Conservation (phyloP, 2,888 invertebrate species). For the Acholoe squamosa region DNA sequence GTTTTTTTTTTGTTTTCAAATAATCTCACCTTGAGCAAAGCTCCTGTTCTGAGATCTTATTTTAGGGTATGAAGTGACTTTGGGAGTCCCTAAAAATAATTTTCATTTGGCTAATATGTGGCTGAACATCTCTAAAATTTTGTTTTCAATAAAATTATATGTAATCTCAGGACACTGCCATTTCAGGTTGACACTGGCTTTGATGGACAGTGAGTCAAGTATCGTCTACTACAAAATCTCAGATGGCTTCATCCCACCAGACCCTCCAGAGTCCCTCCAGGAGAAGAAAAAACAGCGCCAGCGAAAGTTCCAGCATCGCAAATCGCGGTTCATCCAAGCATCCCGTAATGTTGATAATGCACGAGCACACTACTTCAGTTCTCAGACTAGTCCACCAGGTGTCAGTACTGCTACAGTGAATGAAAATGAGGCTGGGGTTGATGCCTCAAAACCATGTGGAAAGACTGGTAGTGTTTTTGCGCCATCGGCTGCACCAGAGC, state of each 20-base stretch:
- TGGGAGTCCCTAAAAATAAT: no score
- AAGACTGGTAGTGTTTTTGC: background rate
- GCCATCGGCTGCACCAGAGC: background rate
- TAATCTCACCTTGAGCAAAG: no score
- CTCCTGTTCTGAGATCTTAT: no score
- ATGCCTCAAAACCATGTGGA: background rate
- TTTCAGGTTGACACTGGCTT: slow-evolving; percentile 25
- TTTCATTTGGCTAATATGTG: no score
- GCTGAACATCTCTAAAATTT: no score
- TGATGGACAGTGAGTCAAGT: slow-evolving; percentile 46
- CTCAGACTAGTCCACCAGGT: background rate
- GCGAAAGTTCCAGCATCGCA: slow-evolving; percentile 36
- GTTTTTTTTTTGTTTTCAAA: no score
- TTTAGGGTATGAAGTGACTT: no score
- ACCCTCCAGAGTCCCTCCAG: slow-evolving; percentile 35
- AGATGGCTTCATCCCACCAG: slow-evolving; percentile 47
- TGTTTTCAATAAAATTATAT: no score
- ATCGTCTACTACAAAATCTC: slow-evolving; percentile 52
- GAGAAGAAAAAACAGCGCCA: slow-evolving; percentile 49
- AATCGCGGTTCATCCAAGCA: background rate
- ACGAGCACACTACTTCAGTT: background rate
- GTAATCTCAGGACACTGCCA: background rate
- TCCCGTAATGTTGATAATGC: background rate
- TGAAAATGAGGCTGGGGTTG: background rate
- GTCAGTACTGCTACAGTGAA: background rate